A percentile compares a stretch with the other conserved stretches of the same genome.
Evolutionary conservation across 2,113 vertebrate species (phyloP).

Genomic region (Melospiza melodia): DNA sequence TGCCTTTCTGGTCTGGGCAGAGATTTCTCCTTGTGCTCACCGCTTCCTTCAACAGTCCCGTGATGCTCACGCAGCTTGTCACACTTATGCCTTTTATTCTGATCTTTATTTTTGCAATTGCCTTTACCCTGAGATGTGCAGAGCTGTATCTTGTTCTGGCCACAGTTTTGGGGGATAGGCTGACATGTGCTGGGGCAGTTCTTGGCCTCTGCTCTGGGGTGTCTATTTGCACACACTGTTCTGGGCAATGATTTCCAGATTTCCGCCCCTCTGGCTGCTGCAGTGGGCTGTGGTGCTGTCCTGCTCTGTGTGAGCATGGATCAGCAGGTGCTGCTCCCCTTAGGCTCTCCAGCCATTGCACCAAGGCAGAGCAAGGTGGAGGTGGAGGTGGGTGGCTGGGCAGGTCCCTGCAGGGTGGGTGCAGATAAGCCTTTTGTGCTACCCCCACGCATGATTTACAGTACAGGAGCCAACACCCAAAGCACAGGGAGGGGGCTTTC

Average conservation of each 20-base stretch:
- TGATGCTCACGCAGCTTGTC: not conserved
- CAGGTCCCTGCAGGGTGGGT: not conserved
- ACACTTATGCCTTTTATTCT: not conserved
- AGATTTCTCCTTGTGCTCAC: not conserved
- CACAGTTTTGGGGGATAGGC: not conserved
- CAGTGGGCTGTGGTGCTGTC: not conserved
- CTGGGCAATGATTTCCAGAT: not conserved
- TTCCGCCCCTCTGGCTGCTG: not conserved
- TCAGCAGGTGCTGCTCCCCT: not conserved
- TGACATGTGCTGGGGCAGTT: accelerated
- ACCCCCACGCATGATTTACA: not conserved
- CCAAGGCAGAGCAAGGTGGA: not conserved
- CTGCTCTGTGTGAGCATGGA: not conserved
- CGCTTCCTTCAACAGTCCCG: not conserved
- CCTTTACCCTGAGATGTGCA: not conserved
- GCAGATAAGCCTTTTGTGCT: not conserved
- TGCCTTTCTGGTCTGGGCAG: not conserved
- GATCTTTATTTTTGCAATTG: not conserved
- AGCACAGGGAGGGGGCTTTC: not conserved
- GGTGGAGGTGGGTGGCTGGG: not conserved
- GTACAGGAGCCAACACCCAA: not conserved
- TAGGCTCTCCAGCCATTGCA: not conserved
- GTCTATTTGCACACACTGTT: accelerated
- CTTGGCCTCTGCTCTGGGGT: not conserved
- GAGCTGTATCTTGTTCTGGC: not conserved